These are phyloP conservation scores for Pilophorus perplexus DNA, from an alignment of 2,888 invertebrate species.

Conservation along the genomic window DNA sequence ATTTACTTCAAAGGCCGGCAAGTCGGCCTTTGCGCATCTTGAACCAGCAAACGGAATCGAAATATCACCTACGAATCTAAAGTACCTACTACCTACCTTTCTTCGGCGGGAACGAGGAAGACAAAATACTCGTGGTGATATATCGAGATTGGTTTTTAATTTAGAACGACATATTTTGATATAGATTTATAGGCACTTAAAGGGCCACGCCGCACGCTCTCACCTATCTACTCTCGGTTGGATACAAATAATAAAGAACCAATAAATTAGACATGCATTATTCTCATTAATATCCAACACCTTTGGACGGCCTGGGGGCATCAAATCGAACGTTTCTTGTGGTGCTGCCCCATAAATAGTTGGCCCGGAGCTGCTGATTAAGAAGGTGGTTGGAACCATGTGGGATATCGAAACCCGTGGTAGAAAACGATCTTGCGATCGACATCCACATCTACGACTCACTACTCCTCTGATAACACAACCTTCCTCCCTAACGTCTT, in stretches of 20 bases:
- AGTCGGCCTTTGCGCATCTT: no score
- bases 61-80: no score
- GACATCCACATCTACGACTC: no score
- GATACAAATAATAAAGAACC: slow-evolving; percentile 31
- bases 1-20: no score
- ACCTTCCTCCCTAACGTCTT: neutral
- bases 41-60: no score
- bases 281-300: slow-evolving; percentile 38
- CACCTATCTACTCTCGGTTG: neutral
- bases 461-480: no score
- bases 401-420: neutral
- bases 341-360: slow-evolving; percentile 26
- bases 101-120: slow-evolving; percentile 19
- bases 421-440: neutral
- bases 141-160: slow-evolving; percentile 37
- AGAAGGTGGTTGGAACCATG: slow-evolving; percentile 7
- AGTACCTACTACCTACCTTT: no score
- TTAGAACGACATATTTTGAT: slow-evolving; percentile 35
- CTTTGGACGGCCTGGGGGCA: slow-evolving; percentile 28
- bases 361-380: slow-evolving; percentile 34
- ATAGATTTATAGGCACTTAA: slow-evolving; percentile 31
- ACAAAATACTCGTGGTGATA: slow-evolving; percentile 30
- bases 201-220: slow-evolving; percentile 20
- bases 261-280: slow-evolving; percentile 30
- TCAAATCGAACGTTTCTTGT: slow-evolving; percentile 32